Conservation (phyloP, 1,140 invertebrate species). For the Adelges cooleyi region DNA sequence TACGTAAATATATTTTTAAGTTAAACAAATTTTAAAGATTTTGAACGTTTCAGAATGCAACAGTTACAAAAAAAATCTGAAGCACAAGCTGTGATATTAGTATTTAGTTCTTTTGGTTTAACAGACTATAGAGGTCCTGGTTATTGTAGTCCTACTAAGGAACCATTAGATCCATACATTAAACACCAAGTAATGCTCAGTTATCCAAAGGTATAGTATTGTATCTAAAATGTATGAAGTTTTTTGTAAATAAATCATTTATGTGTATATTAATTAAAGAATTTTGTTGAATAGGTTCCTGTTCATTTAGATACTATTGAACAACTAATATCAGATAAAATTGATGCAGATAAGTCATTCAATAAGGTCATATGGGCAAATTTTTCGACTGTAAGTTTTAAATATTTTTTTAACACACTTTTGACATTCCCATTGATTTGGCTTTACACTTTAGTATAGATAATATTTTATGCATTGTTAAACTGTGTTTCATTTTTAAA, state of each 20-base stretch:
- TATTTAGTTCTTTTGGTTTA: not conserved
- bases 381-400: too few species aligned
- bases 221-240: too few species aligned
- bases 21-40: too few species aligned
- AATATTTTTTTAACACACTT: too few species aligned
- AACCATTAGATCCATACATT: not conserved
- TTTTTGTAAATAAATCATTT: too few species aligned
- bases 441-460: too few species aligned
- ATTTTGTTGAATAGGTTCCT: not conserved
- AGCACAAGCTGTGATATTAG: not conserved
- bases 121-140: not conserved
- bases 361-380: not conserved
- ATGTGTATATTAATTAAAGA: too few species aligned
- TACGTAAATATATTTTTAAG: not conserved
- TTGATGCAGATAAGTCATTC: not conserved
- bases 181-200: constrained; percentile 12
- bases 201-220: not conserved
- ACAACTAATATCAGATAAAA: not conserved
- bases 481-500: too few species aligned
- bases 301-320: not conserved
- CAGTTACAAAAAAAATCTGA: constrained; percentile 10
- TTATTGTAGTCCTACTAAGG: not conserved
- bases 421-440: too few species aligned
- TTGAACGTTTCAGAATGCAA: constrained; percentile 8
- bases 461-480: too few species aligned